Evolutionary conservation across 2,888 invertebrate genomes (phyloP), one percentile per base, ranked within the genome.

Genomic region (Lasiommata megera): DNA sequence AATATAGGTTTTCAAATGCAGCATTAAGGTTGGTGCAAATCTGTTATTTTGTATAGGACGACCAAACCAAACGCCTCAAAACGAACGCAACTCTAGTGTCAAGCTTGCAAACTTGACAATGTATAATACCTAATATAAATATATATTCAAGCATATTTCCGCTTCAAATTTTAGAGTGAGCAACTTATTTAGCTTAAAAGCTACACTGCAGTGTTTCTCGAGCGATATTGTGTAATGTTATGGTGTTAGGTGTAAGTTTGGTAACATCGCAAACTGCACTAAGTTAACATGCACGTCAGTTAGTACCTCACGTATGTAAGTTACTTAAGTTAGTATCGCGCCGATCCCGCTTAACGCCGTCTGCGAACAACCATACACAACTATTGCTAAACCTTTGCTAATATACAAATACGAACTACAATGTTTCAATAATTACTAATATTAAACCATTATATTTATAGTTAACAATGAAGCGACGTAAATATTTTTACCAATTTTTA

Each of bases 331-430:
- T 77, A 78, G 76, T 82, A 79, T 79, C 71, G 77, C 71, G 77
- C 71, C 69, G 65, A 73, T 76, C 71, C 68, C 72, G 73, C 76
- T 82, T 90, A 90, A 78, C 89, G 89, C 89, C 89, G 89, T 80
- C 89, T 90, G 89, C 77, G 85, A 84, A 88, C 79, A 89, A 84
- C 78, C 85, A 88, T 75, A 84, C 73, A 76, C 77, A 80, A n/a
- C 76, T 77, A 71, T 75, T 72, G 61, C 64, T 62, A 55, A 38
- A 60, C 58, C 58, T 58, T 56, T 57, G 55, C 61, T 56, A 56
- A 56, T 44, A 58, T 58, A 34, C 34, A 3, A 11, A 34, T 34
- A 11, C 9, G 3, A 11, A 34, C 11, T 1, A 34, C 7, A 34
- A 31, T 7, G 31, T 6, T 31, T 31, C 1, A 7, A 9, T 31